phyloP scores from a whole-genome alignment of 2,113 vertebrate species.

The Axis porcinus region DNA sequence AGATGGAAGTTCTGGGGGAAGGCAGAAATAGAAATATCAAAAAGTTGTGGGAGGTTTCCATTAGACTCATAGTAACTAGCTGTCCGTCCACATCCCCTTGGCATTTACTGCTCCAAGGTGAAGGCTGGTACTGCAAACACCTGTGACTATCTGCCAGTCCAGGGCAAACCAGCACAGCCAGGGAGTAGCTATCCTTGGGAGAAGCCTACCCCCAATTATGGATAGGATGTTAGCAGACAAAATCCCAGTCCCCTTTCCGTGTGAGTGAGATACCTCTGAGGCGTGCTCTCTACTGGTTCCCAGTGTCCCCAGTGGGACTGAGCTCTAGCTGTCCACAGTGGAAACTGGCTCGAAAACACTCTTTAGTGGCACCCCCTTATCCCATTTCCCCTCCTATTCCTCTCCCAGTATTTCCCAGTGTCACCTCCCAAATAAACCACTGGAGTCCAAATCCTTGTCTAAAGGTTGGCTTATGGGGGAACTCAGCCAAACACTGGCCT shows the following conservation, averaged over 20 bases:
- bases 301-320: too few species aligned
- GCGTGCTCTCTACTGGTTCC: background rate
- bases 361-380: background rate
- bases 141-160: background rate
- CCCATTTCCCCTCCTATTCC: too few species aligned
- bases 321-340: background rate
- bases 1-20: background rate
- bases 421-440: background rate
- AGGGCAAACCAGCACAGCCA: background rate
- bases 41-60: background rate
- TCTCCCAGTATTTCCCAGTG: background rate
- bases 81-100: too few species aligned
- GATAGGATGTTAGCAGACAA: background rate
- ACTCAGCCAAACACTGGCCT: background rate
- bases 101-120: background rate
- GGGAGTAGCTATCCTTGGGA: background rate
- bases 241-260: fast-evolving
- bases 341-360: background rate
- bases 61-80: background rate
- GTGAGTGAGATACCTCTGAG: background rate
- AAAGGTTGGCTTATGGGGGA: background rate
- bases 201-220: background rate
- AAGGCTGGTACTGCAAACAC: background rate
- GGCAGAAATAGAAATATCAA: background rate
- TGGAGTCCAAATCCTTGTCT: background rate